Base-by-base conservation (phyloP, 2,797 vertebrate genomes). In the Manis pentadactyla region DNA sequence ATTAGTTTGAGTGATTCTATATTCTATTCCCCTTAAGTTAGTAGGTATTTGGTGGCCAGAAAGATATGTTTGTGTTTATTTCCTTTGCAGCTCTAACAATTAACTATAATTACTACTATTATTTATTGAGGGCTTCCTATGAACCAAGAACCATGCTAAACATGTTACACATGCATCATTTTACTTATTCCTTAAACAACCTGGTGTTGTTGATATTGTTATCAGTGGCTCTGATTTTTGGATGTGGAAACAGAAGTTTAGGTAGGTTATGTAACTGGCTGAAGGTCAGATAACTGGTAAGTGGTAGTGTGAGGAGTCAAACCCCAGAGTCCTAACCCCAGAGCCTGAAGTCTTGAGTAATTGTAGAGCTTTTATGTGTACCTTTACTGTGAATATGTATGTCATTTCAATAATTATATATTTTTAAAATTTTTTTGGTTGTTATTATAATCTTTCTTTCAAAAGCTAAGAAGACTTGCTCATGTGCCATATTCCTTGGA, bases 1-100 rank as follows among this genome's bases (percentile, higher is more conserved):
- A 14, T 66, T 93, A 9, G 1, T 86, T 83, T 87, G 79, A 46
- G 21, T 78, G 66, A 79, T 68, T 92, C 57, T 83, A 4, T 42
- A 18, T 55, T 94, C 73, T 9, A 10, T 78, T 89, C 17, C 73
- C n/a, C 46, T 97, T 79, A 95, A 87, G 23, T 94, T 64, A 75
- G 34, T 92, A 92, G 14, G 11, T 39, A 46, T 87, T 73, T 87
- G 68, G 27, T 90, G 46, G 34, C 69, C 42, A 61, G 75, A 89
- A n/a, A 82, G 11, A 5, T 42, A 64, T 66, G 69, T 63, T 81
- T 46, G 27, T 82, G 29, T 82, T 92, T 85, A 73, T 90, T 84
- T 90, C 59, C n/a, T 89, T 88, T 71, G 25, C 1, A 86, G 23
- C 34, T 93, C n/a, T 90, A 88, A 84, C 14, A 27, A 64, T 19